Evolutionary conservation across 2,113 vertebrate genomes (phyloP), one percentile per base, ranked within the genome.

Genomic region (Mus pahari): DNA sequence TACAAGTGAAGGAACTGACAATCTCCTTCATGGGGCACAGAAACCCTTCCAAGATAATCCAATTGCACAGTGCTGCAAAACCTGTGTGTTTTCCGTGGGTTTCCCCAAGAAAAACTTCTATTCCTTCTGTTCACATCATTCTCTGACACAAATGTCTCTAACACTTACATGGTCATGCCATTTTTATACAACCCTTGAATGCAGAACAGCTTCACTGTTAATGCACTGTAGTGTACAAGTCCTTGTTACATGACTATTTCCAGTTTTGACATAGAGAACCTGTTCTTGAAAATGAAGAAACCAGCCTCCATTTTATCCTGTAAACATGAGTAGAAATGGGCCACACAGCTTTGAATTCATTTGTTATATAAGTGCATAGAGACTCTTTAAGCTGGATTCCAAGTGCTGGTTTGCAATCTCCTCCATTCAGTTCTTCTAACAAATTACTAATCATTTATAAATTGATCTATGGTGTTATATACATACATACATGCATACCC

Each of bases 391-490:
- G 36, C 50, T 64, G n/a, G 11, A 71, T 90, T 74, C 4, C 36
- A 66, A 81, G 19, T 26, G 2, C 74, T 83, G 7, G 0, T 83
- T 90, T 77, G 2, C 33, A 86, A 28, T 88, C 20, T 20, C 11
- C 45, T 39, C 9, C 14, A 1, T 68, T 33, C 0, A 60, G 22
- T 96, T 94, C 36, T 64, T 90, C 39, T 66, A 70, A 26, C 36
- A 42, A 91, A 96, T 13, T 79, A 60, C 64, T 90, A 92, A 93
- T 94, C 60, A 90, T 68, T 87, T 92, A 31, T 60, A 92, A 90
- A 93, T 92, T 81, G 58, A 17, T 89, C 26, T 42, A 64, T 55
- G 90, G 93, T 48, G 7, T 48, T 48, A 53, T 11, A 74, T 91
- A 36, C 77, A 81, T 81, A 70, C 90, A 66, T 58, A 58, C 14